phyloP scores from a whole-genome alignment of 2,113 vertebrate species.

The Sebastes fasciatus region DNA sequence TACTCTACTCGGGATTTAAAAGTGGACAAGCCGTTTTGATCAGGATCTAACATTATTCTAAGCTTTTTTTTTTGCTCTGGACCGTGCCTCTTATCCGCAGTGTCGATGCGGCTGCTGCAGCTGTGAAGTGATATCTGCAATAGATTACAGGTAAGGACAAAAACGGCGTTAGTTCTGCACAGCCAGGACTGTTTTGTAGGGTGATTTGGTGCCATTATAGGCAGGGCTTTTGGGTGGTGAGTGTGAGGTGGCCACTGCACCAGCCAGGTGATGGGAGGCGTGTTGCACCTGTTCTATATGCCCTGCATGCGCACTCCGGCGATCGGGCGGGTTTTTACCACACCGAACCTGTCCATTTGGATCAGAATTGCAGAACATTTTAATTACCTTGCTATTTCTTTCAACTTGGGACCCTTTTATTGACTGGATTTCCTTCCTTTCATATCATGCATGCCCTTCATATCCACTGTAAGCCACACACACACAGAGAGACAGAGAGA shows the following conservation, averaged over 20 bases:
- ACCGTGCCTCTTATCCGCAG: conserved; percentile 86
- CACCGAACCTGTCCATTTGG: conserved; percentile 34
- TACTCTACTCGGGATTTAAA: conserved; percentile 71
- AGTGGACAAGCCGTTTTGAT: conserved; percentile 60
- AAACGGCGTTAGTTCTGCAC: conserved; percentile 26
- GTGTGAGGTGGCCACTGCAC: conserved; percentile 56
- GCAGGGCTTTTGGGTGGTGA: not conserved
- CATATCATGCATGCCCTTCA: conserved; percentile 42
- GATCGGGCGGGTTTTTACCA: conserved; percentile 43
- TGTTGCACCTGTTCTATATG: conserved; percentile 77
- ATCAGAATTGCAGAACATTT: conserved; percentile 1
- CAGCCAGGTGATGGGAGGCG: conserved; percentile 75
- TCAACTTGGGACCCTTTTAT: conserved; percentile 28
- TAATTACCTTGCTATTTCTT: conserved; percentile 10
- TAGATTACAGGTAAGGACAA: conserved; percentile 85
- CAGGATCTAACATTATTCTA: conserved; percentile 69
- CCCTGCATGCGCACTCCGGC: conserved; percentile 55
- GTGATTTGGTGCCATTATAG: conserved; percentile 14
- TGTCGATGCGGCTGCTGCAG: conserved; percentile 86
- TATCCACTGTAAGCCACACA: conserved; percentile 28
- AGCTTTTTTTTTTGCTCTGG: conserved; percentile 57
- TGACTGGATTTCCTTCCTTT: conserved; percentile 27
- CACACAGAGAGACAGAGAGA: not conserved
- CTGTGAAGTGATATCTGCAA: conserved; percentile 82
- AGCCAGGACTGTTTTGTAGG: not conserved